Evolutionary conservation across 2,888 invertebrate genomes (phyloP).

Genomic region (Andrena chrysosceles): DNA sequence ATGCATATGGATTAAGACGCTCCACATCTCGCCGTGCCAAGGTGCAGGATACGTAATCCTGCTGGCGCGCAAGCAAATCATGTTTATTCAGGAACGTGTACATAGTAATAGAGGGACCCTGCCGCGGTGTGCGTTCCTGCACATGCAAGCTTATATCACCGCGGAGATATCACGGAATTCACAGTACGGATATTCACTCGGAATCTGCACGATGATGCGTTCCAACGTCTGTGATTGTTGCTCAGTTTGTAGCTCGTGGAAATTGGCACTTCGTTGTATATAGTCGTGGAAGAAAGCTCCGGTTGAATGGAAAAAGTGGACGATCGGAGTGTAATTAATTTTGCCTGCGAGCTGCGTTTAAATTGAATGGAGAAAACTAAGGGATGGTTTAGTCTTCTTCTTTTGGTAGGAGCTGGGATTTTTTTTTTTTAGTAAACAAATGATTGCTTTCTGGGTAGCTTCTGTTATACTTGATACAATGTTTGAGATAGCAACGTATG

Average conservation of each 20-base stretch:
- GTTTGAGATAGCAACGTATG: no score
- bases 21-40: conserved; percentile 58
- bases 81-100: conserved; percentile 76
- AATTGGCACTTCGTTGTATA: no score
- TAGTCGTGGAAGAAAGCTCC: no score
- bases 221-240: conserved; percentile 33
- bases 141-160: neutral
- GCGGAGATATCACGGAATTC: conserved; percentile 28
- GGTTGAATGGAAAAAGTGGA: no score
- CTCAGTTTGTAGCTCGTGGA: neutral
- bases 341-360: no score
- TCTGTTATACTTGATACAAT: no score
- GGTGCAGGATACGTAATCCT: conserved; percentile 69
- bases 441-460: no score
- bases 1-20: conserved; percentile 73
- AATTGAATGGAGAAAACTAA: no score
- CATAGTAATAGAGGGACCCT: conserved; percentile 69
- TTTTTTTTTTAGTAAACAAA: no score
- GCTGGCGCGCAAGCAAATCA: conserved; percentile 69
- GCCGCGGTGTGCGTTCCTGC: conserved; percentile 6
- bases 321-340: no score
- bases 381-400: no score
- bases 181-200: conserved; percentile 24
- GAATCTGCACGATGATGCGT: conserved; percentile 23
- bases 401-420: no score